Evolutionary conservation across 1,140 invertebrate species (phyloP).

Genomic region (Pseudachorutes palmiensis): DNA sequence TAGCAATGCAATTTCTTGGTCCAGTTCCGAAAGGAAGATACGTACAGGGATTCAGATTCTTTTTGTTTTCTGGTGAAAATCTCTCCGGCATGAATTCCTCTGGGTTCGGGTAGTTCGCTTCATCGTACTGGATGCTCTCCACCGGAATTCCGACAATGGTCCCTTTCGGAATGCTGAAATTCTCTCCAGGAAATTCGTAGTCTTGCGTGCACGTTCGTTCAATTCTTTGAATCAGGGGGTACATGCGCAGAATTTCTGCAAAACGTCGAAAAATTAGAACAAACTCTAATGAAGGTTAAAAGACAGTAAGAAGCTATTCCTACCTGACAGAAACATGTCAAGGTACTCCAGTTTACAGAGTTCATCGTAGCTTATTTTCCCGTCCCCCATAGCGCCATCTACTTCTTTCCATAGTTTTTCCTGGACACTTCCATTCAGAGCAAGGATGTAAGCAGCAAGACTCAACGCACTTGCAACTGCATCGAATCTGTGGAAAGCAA

Average conservation of each 20-base stretch:
- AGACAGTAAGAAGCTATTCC: conserved; percentile 37
- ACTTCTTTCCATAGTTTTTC: background rate
- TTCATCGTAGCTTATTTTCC: background rate
- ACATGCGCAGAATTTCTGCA: too few relatives aligned
- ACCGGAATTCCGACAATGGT: too few relatives aligned
- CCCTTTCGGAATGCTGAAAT: too few relatives aligned
- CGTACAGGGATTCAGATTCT: conserved; percentile 45
- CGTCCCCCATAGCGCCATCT: background rate
- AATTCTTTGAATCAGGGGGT: too few relatives aligned
- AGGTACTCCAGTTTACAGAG: background rate
- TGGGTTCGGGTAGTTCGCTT: conserved; percentile 56
- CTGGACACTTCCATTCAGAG: background rate
- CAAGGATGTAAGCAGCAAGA: background rate
- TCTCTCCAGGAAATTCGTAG: too few relatives aligned
- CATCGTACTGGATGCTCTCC: conserved; percentile 63
- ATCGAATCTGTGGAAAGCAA: background rate
- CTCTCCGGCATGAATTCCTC: conserved; percentile 47
- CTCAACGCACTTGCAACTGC: background rate
- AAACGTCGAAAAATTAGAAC: too few relatives aligned
- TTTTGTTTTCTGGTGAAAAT: conserved; percentile 44
- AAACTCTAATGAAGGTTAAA: too few relatives aligned
- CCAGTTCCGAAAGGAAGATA: conserved; percentile 51
- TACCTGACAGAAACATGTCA: background rate
- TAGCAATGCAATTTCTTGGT: conserved; percentile 47
- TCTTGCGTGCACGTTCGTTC: too few relatives aligned